A percentile compares a stretch with the other conserved stretches of the same genome.
These are phyloP conservation scores for Indicator maculatus DNA, from an alignment of 2,113 vertebrate genomes.

Conservation along the genomic window DNA sequence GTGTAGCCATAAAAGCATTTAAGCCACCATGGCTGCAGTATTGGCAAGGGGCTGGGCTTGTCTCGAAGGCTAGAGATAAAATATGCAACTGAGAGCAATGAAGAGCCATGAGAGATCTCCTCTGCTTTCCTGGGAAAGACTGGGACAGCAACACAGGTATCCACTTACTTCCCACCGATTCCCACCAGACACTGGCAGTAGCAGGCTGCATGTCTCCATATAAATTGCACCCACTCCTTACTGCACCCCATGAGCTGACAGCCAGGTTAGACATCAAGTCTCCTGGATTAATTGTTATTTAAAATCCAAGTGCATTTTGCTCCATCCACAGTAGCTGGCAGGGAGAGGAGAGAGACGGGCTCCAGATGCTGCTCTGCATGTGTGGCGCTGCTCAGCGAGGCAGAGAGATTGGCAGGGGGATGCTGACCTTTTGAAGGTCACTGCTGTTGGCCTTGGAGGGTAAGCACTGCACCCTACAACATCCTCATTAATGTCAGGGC, in stretches of 20 bases:
- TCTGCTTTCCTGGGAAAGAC: neutral
- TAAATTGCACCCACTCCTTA: neutral
- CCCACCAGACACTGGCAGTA: neutral
- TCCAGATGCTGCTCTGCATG: neutral
- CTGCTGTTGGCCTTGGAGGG: neutral
- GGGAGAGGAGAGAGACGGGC: neutral
- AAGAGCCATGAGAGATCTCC: neutral
- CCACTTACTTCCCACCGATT: neutral
- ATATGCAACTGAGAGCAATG: neutral
- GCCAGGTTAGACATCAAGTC: neutral
- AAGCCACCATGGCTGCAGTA: neutral
- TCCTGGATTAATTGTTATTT: neutral
- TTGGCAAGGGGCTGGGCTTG: neutral
- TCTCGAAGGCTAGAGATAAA: constrained; percentile 20
- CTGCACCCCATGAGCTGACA: neutral
- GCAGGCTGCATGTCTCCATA: neutral
- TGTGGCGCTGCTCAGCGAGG: neutral
- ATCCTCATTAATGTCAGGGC: neutral
- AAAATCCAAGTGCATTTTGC: neutral
- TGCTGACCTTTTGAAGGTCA: neutral
- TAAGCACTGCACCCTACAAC: neutral
- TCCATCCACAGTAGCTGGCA: fast-evolving
- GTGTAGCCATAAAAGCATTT: neutral
- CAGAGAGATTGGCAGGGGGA: neutral
- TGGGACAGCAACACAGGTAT: neutral